Evolutionary conservation across 2,113 vertebrate species (phyloP).

Genomic region (human (Homo sapiens)): GRCh38 chr1:235616001-235616500

Average conservation of each 20-base stretch:
- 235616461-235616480: constrained; percentile 25
- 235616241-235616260: constrained; percentile 99
- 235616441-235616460: constrained; percentile 13
- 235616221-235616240: constrained; percentile 98
- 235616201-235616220: constrained; percentile 97
- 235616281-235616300: constrained; percentile 91
- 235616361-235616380: constrained; percentile 95
- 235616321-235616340: constrained; percentile 96
- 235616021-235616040: constrained; percentile 97
- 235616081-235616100: constrained; percentile 95
- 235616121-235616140: constrained; percentile 99
- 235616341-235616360: constrained; percentile 96
- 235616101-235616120: constrained; percentile 97
- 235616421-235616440: background rate
- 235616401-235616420: too few relatives aligned
- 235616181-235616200: constrained; percentile 98
- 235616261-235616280: constrained; percentile 97
- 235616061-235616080: constrained; percentile 99
- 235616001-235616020: constrained; percentile 96
- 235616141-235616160: constrained; percentile 96
- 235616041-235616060: constrained; percentile 96
- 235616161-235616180: constrained; percentile 94
- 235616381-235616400: constrained; percentile 92
- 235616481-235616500: constrained; percentile 60
- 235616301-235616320: constrained; percentile 91